phyloP scores from a whole-genome alignment of 2,888 invertebrate species.

The Ophion ventricosus region DNA sequence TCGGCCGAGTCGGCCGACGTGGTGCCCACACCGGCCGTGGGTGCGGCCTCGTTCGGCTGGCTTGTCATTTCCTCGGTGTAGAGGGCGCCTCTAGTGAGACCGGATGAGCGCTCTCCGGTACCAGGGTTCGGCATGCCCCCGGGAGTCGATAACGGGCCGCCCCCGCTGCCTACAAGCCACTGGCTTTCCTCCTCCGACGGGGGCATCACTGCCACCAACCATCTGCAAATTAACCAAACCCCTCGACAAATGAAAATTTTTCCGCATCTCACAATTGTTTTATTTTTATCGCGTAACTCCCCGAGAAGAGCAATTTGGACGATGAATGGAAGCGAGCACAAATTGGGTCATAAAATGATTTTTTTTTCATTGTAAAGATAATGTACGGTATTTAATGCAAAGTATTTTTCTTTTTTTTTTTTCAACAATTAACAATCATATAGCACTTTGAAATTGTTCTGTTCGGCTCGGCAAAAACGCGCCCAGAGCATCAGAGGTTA shows the following conservation, averaged over 20 bases:
- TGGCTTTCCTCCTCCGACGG: conserved; percentile 87
- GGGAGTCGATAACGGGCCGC: conserved; percentile 68
- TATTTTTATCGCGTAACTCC: neutral
- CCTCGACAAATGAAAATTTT: neutral
- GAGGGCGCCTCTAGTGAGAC: conserved; percentile 79
- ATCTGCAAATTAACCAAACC: conserved; percentile 73
- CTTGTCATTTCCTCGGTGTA: conserved; percentile 84
- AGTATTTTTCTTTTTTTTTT: no score
- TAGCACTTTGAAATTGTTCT: no score
- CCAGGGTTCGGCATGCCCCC: conserved; percentile 71
- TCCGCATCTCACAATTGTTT: neutral
- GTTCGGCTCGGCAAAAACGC: no score
- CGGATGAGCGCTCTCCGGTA: conserved; percentile 70
- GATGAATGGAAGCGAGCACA: neutral
- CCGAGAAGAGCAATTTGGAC: neutral
- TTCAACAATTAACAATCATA: no score
- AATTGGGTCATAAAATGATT: no score
- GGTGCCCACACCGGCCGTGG: conserved; percentile 68
- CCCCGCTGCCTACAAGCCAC: conserved; percentile 80
- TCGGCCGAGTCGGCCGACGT: conserved; percentile 81
- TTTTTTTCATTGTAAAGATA: no score
- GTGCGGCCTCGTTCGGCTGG: conserved; percentile 67
- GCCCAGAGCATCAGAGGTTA: no score
- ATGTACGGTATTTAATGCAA: no score
- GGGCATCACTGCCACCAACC: conserved; percentile 83